These are phyloP conservation scores for Suncus etruscus DNA, from an alignment of 2,113 vertebrate genomes.

Conservation along the genomic window DNA sequence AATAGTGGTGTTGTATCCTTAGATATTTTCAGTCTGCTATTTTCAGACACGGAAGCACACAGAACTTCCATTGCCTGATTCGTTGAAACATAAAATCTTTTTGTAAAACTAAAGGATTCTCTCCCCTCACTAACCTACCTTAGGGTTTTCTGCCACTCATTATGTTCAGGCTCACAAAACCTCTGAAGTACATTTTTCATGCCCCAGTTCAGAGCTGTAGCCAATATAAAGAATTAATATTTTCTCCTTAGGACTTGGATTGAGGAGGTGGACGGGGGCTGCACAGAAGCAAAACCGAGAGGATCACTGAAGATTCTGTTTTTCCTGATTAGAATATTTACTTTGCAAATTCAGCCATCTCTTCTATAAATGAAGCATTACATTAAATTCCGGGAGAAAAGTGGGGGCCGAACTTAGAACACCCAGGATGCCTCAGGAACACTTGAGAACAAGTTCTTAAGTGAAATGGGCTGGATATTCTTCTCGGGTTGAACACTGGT, in stretches of 20 bases:
- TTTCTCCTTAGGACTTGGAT: not conserved
- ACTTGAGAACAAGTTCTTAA: not conserved
- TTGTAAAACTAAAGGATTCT: slow-evolving; percentile 60
- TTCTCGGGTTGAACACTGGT: slow-evolving; percentile 37
- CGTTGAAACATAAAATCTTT: slow-evolving; percentile 74
- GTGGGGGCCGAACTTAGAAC: slow-evolving; percentile 49
- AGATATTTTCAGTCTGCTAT: slow-evolving; percentile 70
- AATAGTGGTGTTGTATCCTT: slow-evolving; percentile 66
- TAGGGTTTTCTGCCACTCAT: slow-evolving; percentile 1
- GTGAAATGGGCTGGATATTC: not conserved
- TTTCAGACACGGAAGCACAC: slow-evolving; percentile 72
- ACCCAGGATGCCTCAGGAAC: slow-evolving; percentile 45
- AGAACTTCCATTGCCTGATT: slow-evolving; percentile 67
- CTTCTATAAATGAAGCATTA: slow-evolving; percentile 56
- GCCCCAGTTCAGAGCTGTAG: slow-evolving; percentile 45
- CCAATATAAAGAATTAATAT: not conserved
- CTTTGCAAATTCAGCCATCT: slow-evolving; percentile 63
- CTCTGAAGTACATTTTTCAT: slow-evolving; percentile 46
- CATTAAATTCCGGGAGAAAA: slow-evolving; percentile 52
- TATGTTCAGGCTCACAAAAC: slow-evolving; percentile 59
- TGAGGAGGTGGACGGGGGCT: not conserved
- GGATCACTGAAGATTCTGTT: slow-evolving; percentile 23
- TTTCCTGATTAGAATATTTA: slow-evolving; percentile 57
- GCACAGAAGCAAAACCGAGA: not conserved
- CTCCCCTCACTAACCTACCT: slow-evolving; percentile 50